phyloP scores from a whole-genome alignment of 2,888 invertebrate species.

The Odontothrips loti region DNA sequence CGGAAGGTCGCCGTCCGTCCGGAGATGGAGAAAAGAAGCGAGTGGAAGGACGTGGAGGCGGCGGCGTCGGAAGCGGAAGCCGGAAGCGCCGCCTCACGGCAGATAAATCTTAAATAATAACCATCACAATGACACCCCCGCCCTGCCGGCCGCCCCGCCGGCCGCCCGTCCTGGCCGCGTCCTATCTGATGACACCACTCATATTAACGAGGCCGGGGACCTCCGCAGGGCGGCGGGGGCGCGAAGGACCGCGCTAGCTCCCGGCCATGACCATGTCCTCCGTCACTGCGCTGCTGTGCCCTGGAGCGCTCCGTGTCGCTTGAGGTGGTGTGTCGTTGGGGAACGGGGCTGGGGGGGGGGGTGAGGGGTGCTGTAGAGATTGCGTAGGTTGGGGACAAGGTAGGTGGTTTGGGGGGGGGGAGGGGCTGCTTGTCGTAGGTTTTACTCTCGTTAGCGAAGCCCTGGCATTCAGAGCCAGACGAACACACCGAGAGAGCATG shows the following conservation, averaged over 20 bases:
- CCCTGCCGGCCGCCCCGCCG: no score
- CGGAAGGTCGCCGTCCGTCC: no score
- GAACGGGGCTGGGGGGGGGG: not conserved
- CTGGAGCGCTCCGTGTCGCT: not conserved
- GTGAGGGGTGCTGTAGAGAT: not conserved
- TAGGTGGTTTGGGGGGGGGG: not conserved
- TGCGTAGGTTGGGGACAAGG: not conserved
- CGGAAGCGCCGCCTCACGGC: no score
- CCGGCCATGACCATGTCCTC: not conserved
- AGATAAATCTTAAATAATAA: conserved; percentile 25
- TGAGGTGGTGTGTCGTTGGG: not conserved
- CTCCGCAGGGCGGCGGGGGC: no score
- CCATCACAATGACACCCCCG: not conserved
- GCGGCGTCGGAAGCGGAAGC: not conserved
- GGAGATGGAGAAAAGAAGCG: not conserved
- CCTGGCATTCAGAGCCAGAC: no score
- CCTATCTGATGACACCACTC: conserved; percentile 16
- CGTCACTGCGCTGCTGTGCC: not conserved
- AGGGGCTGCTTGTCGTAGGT: not conserved
- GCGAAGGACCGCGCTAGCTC: no score
- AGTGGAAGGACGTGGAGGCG: not conserved
- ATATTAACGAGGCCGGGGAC: conserved; percentile 2
- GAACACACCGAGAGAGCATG: no score
- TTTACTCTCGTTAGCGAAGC: not conserved
- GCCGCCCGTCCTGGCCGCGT: not conserved